These are phyloP conservation scores for Mastomys natalensis DNA, from an alignment of 2,113 vertebrate genomes.

Conservation along the genomic window DNA sequence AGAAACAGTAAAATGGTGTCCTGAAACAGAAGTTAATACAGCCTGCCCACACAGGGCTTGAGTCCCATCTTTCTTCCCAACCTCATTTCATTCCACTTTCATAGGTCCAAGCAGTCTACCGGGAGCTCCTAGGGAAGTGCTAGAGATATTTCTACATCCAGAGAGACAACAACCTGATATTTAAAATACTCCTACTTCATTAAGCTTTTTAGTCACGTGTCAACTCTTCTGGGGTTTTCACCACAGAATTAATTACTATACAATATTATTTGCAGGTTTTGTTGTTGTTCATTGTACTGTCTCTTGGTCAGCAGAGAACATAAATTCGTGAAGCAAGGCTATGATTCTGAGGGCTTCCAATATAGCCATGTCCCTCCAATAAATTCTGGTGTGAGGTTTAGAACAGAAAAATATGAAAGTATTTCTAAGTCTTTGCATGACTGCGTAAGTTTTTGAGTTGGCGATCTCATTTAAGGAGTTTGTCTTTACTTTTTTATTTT, in stretches of 20 bases:
- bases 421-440: not conserved
- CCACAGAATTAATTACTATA: not conserved
- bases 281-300: not conserved
- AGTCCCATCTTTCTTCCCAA: not conserved
- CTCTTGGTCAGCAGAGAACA: not conserved
- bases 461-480: not conserved
- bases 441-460: not conserved
- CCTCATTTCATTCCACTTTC: not conserved
- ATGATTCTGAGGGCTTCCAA: not conserved
- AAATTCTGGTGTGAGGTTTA: not conserved
- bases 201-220: not conserved
- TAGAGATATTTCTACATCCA: not conserved
- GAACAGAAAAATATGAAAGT: constrained; percentile 14
- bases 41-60: not conserved
- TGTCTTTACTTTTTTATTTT: not conserved
- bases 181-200: not conserved
- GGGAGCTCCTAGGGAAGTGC: not conserved
- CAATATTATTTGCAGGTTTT: not conserved
- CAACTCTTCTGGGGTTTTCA: not conserved
- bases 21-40: not conserved
- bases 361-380: not conserved
- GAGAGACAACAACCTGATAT: too few relatives aligned
- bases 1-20: not conserved
- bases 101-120: not conserved
- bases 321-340: not conserved